Percentiles rank a stretch among this genome's conserved stretches.
These are phyloP conservation scores for Callimorpha dominula DNA, from an alignment of 2,888 invertebrate species.

Conservation along the genomic window DNA sequence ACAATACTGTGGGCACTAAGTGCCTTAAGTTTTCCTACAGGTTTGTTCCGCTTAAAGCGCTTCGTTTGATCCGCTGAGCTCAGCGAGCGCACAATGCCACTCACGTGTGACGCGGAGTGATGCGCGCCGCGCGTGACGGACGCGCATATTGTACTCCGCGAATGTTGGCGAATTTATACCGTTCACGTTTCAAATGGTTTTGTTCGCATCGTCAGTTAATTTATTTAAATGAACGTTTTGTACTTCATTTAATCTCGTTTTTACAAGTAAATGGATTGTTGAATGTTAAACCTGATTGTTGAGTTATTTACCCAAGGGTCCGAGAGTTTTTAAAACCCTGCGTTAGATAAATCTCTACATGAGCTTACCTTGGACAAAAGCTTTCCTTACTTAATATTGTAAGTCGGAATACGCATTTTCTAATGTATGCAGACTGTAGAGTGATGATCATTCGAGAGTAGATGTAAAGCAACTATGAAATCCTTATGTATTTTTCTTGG, in stretches of 20 bases:
- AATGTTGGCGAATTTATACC: constrained; percentile 19
- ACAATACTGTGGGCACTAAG: not conserved
- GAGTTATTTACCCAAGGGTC: too few species aligned
- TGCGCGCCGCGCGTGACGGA: constrained; percentile 37
- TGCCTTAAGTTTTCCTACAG: not conserved
- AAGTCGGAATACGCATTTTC: too few species aligned
- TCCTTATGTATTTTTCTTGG: too few species aligned
- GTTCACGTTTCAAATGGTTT: constrained; percentile 17
- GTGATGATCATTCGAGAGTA: too few species aligned
- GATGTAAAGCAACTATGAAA: too few species aligned
- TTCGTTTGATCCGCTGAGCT: constrained; percentile 13
- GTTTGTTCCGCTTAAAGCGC: constrained; percentile 13
- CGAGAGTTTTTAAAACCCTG: too few species aligned
- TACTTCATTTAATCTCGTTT: constrained; percentile 7
- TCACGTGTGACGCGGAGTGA: constrained; percentile 50
- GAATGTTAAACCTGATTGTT: too few species aligned
- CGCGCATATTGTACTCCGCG: constrained; percentile 21
- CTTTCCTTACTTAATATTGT: too few species aligned
- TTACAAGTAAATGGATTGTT: not conserved
- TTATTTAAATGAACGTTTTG: constrained; percentile 24
- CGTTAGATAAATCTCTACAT: too few species aligned
- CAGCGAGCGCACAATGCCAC: constrained; percentile 34
- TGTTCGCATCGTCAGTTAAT: constrained; percentile 6
- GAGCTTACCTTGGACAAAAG: too few species aligned
- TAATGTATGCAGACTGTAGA: too few species aligned